Evolutionary conservation across 2,888 invertebrate genomes (phyloP).

Genomic region (Drosophila anomalata): DNA sequence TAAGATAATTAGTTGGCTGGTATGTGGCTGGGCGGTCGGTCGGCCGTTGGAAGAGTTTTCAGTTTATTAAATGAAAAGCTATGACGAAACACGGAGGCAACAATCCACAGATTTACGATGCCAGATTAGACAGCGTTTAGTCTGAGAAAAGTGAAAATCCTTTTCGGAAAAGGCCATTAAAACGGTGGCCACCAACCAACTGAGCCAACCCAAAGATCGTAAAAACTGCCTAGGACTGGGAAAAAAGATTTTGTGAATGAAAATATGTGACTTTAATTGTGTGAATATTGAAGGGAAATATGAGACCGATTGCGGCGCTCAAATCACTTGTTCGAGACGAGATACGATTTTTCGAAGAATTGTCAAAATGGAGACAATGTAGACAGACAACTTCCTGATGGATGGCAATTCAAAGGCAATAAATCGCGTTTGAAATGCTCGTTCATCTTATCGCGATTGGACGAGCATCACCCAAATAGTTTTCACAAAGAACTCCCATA

Average conservation of each 20-base stretch:
- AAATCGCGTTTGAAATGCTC: conserved; percentile 58
- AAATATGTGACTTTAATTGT: conserved; percentile 56
- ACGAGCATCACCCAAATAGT: conserved; percentile 47
- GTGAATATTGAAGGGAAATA: conserved; percentile 53
- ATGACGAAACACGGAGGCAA: conserved; percentile 57
- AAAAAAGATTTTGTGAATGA: conserved; percentile 58
- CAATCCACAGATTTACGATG: conserved; percentile 56
- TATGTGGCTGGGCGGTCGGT: conserved; percentile 56
- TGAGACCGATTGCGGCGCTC: conserved; percentile 14
- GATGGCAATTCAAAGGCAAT: conserved; percentile 56
- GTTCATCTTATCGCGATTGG: conserved; percentile 63
- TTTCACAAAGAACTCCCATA: conserved; percentile 66
- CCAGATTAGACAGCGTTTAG: conserved; percentile 60
- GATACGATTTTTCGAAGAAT: conserved; percentile 37
- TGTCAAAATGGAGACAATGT: conserved; percentile 22
- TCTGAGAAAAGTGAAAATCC: conserved; percentile 60
- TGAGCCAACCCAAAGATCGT: conserved; percentile 38
- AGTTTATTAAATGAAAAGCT: conserved; percentile 80
- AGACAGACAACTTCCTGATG: conserved; percentile 59
- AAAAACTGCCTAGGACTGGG: conserved; percentile 27
- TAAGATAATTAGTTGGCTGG: conserved; percentile 75
- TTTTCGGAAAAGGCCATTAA: conserved; percentile 41
- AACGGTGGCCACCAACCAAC: conserved; percentile 29
- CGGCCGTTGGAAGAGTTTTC: conserved; percentile 50
- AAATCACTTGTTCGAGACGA: conserved; percentile 26